Evolutionary conservation across 2,888 invertebrate species (phyloP), one percentile per base, ranked within the genome.

Genomic region (Caenorhabditis uteleia): DNA sequence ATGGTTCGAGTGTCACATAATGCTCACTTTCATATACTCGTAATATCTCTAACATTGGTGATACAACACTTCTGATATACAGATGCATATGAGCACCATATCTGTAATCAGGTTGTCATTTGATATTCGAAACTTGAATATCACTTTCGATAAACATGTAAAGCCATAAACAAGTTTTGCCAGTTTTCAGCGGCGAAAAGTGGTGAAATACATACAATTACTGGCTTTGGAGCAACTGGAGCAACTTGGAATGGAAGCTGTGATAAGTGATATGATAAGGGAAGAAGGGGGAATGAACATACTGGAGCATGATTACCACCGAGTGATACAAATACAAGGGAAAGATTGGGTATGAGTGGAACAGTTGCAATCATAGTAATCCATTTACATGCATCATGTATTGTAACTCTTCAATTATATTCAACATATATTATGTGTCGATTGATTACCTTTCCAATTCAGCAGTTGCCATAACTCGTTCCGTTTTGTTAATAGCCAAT

Each of bases 141-240:
- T 21, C n/a, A 58, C 44, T 53, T 26, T 42, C 58, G 65, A 48
- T 73, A 70, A 14, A 60, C 56, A 46, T 73, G 73, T 3, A 66
- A 45, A 5, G 73, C 60, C 10, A 70, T 40, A 1, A 73, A 31
- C 3, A 66, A 51, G 20, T 46, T 50, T 20, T 73, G 70, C 73
- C 73, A 73, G 25, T 66, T 68, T 42, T 73, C 73, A 10, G 47
- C 49, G 3, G 73, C 69, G 39, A 68, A 73, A 3, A 73, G 55
- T 0, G 73, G 73, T 0, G 73, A 67, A 23, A 73, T 60, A 31
- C 73, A 73, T 47, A 64, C 65, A n/a, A 73, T 68, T 14, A 70
- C 70, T 1, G 64, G 69, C 21, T 46, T 44, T 6, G 44, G 43
- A 0, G 39, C 25, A 1, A 45, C 36, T 2, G 50, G 36, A 3